Percentiles rank a stretch among this genome's conserved stretches.
phyloP scores from a whole-genome alignment of 2,113 vertebrate genomes.

The Pycnonotus jocosus region DNA sequence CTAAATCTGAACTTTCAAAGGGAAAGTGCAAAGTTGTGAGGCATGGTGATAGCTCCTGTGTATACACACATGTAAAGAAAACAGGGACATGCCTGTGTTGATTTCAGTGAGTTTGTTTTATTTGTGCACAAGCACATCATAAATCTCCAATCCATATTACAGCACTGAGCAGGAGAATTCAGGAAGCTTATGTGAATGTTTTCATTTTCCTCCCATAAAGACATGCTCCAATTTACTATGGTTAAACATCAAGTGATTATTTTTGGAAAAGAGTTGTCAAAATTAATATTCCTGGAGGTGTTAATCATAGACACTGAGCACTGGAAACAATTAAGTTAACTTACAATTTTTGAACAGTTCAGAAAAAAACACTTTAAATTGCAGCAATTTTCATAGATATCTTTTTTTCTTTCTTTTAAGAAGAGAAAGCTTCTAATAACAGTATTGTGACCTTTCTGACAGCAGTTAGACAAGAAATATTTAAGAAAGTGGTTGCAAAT shows the following conservation, averaged over 20 bases:
- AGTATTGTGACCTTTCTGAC: not conserved
- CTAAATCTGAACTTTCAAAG: not conserved
- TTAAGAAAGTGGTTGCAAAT: not conserved
- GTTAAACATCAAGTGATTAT: not conserved
- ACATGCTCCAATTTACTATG: not conserved
- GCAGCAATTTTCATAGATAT: not conserved
- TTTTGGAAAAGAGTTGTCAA: not conserved
- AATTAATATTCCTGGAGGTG: not conserved
- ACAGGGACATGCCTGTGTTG: not conserved
- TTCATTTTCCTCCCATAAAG: not conserved
- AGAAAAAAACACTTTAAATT: not conserved
- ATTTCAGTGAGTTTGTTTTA: not conserved
- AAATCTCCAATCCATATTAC: not conserved
- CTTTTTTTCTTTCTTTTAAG: not conserved
- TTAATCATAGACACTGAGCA: not conserved
- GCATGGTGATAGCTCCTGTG: not conserved
- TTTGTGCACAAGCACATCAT: not conserved
- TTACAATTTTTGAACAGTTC: not conserved
- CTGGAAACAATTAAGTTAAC: not conserved
- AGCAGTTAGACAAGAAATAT: not conserved
- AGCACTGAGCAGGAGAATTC: not conserved
- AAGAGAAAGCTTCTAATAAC: not conserved
- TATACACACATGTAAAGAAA: not conserved
- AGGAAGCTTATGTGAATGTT: not conserved
- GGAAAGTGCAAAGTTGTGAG: not conserved